Evolutionary conservation across 2,113 vertebrate species (phyloP), one percentile per base, ranked within the genome.

Genomic region (Sterrhoptilus dennistouni): DNA sequence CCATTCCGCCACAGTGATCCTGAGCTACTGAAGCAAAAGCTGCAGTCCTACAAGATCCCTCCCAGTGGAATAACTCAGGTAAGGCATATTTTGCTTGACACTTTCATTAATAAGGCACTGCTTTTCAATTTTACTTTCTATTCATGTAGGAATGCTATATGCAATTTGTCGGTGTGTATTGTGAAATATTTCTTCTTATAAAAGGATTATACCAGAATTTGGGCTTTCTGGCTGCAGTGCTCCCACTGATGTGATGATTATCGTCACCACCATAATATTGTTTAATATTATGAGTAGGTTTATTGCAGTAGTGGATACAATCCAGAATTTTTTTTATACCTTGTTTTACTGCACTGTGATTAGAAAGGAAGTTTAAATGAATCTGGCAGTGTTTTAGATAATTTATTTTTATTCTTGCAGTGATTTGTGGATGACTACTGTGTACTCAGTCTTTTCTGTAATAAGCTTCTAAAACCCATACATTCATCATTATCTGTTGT

Each of bases 1-100:
- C 99, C 99, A 84, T 99, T 99, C 97, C 99, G 98, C 76, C 99
- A 99, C 98, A 99, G 98, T 50, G 99, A 99, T 94, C 98, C 98
- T 0, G 99, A 99, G 88, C 97, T 99, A 24, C 95, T 99, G 96
- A 99, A 98, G 97, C 99, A 99, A 97, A 99, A 99, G 96, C 98
- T 99, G 79, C 99, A 99, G 97, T 97, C 98, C 2, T 99, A 98
- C 97, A 99, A 99, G 96, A 97, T 99, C 79, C 83, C 98, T 94
- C 96, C 98, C 24, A 97, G 92, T 85, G 99, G 99, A 76, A 98
- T 99, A 97, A 96, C 40, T 97, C 99, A 99, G 99, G 99, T 99
- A 93, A 91, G 98, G 94, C 33, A 4, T 68, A 18, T 63, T 90
- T 82, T 91, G n/a, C 69, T 81, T 54, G 27, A 56, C 27, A 7